A percentile compares a stretch with the other conserved stretches of the same genome.
Conservation (phyloP, 2,113 vertebrate genomes). For the Spea multiplicata region DNA sequence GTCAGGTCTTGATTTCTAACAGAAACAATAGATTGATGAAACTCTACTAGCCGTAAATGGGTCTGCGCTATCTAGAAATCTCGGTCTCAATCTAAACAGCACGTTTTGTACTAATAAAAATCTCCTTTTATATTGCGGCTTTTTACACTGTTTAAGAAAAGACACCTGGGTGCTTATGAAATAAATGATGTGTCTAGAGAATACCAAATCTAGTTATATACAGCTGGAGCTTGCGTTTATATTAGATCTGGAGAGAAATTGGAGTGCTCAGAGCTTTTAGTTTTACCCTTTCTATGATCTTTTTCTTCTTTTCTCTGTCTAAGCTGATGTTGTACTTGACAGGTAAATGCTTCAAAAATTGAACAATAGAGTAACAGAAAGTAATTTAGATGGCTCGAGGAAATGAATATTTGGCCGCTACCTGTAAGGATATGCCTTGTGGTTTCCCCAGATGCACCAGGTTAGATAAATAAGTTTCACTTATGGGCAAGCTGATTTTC, state of each 20-base stretch:
- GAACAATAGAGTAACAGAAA: neutral
- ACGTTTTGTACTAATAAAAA: constrained; percentile 6
- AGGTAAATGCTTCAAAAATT: constrained; percentile 17
- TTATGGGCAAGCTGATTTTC: too few species aligned
- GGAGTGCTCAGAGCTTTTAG: constrained; percentile 7
- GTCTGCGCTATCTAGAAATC: neutral
- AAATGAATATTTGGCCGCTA: neutral
- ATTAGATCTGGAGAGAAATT: constrained; percentile 4
- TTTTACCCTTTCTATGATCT: constrained; percentile 15
- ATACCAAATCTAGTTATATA: neutral
- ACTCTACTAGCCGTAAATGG: neutral
- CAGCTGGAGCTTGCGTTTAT: neutral
- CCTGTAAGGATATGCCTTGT: neutral
- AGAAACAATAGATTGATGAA: neutral
- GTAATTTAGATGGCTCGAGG: constrained; percentile 11
- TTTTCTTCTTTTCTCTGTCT: neutral
- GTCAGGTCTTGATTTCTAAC: neutral
- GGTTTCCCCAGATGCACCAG: too few species aligned
- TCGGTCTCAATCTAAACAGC: neutral
- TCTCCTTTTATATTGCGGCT: constrained; percentile 9
- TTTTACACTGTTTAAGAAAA: constrained; percentile 15
- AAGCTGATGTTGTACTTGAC: constrained; percentile 19
- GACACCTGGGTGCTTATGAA: constrained; percentile 11
- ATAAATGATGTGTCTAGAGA: constrained; percentile 11
- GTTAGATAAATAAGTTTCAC: too few species aligned